These are phyloP conservation scores for Scartelaos histophorus DNA, from an alignment of 2,113 vertebrate genomes.

Conservation along the genomic window DNA sequence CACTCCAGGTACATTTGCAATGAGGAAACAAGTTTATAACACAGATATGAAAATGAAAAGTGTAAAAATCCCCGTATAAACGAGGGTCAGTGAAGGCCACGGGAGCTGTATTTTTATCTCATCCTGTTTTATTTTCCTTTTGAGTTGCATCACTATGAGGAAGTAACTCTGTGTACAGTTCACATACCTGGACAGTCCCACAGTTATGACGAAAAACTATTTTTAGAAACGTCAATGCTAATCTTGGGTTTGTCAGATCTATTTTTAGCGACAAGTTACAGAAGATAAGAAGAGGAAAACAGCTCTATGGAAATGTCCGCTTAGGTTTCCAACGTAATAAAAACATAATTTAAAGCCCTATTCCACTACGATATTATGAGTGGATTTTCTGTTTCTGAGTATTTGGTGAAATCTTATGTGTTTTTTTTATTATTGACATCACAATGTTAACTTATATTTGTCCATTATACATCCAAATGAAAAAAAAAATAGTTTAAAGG, in stretches of 20 bases:
- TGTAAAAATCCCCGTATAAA: not conserved
- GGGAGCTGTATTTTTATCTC: not conserved
- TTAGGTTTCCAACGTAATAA: not conserved
- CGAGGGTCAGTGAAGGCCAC: not conserved
- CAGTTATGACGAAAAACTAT: not conserved
- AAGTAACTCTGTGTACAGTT: not conserved
- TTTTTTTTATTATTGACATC: too few relatives aligned
- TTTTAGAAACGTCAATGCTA: not conserved
- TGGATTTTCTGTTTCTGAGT: too few relatives aligned
- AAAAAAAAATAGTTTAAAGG: too few relatives aligned
- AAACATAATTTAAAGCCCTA: not conserved
- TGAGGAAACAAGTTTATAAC: too few relatives aligned
- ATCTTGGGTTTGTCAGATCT: not conserved
- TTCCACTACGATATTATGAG: too few relatives aligned
- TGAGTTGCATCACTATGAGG: constrained; percentile 20
- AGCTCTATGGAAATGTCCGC: not conserved
- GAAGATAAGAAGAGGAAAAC: not conserved
- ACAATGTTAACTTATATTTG: too few relatives aligned
- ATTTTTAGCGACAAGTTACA: constrained; percentile 15
- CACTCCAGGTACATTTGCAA: too few relatives aligned
- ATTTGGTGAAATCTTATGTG: too few relatives aligned
- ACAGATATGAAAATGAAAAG: not conserved
- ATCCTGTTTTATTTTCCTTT: not conserved
- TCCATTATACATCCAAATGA: too few relatives aligned
- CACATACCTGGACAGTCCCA: not conserved